phyloP scores from a whole-genome alignment of 2,797 vertebrate species.

The Podarcis siculus region DNA sequence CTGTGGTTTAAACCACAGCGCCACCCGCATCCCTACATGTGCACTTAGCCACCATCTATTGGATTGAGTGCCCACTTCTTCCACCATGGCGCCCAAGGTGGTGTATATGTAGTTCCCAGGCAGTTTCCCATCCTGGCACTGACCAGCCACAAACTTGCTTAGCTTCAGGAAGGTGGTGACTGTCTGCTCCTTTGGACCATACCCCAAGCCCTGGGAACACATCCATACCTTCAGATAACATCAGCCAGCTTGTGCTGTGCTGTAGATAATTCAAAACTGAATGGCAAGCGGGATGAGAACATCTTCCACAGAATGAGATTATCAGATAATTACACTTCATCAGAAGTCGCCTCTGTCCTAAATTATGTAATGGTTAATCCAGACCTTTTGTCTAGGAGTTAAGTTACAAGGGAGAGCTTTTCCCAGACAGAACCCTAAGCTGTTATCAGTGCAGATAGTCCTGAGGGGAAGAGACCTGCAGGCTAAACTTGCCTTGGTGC shows the following conservation, averaged over 20 bases:
- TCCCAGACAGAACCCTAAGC: not conserved
- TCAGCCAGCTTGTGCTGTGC: not conserved
- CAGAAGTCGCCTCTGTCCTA: not conserved
- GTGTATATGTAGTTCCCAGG: not conserved
- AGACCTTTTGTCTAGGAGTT: not conserved
- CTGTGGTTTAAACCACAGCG: too few species aligned
- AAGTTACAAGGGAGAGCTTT: not conserved
- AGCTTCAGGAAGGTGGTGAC: too few species aligned
- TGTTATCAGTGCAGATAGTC: not conserved
- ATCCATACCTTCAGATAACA: not conserved
- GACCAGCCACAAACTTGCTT: too few species aligned
- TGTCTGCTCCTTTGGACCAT: too few species aligned
- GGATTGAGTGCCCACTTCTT: not conserved
- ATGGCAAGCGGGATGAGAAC: not conserved
- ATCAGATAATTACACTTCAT: not conserved
- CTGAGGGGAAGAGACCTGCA: not conserved
- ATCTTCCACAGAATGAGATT: not conserved
- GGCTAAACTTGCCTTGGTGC: not conserved
- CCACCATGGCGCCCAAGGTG: not conserved
- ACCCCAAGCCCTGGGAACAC: not conserved
- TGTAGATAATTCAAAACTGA: not conserved
- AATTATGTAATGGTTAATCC: not conserved
- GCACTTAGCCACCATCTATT: not conserved
- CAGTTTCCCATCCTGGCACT: too few species aligned
- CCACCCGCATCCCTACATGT: too few species aligned